Evolutionary conservation across 2,113 vertebrate species (phyloP).

Genomic region (Prunella fulvescens): DNA sequence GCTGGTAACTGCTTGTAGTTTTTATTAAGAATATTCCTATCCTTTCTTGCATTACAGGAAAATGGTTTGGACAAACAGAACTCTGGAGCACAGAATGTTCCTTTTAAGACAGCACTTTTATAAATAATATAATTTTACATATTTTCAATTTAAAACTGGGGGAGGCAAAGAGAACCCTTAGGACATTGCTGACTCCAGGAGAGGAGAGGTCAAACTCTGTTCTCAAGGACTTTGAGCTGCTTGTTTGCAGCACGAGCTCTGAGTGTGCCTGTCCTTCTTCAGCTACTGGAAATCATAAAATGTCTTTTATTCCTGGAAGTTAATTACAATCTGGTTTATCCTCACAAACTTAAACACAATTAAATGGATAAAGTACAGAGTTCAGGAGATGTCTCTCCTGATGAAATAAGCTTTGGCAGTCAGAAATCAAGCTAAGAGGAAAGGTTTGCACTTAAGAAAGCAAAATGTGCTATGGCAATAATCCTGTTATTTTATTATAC

Average conservation of each 20-base stretch:
- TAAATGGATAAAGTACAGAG: neutral
- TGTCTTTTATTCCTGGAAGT: neutral
- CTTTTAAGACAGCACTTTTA: neutral
- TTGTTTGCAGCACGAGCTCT: rapidly evolving
- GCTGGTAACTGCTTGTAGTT: neutral
- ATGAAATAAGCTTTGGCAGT: neutral
- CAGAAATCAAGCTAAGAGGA: neutral
- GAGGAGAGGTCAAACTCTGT: neutral
- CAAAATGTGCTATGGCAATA: neutral
- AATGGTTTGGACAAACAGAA: neutral
- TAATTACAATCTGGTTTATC: neutral
- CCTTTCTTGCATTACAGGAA: conserved; percentile 20
- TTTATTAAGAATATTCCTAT: neutral
- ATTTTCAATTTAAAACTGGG: neutral
- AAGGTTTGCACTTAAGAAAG: neutral
- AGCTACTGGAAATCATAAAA: neutral
- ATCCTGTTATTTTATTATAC: neutral
- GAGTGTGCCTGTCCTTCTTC: neutral
- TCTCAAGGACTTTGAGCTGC: neutral
- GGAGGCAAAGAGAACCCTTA: neutral
- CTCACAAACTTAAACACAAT: neutral
- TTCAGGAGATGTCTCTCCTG: neutral
- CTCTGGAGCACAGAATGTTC: neutral
- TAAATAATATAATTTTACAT: neutral
- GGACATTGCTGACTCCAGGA: neutral